These are phyloP conservation scores for Smutsia temminckii DNA, from an alignment of 2,797 vertebrate genomes.

Conservation along the genomic window DNA sequence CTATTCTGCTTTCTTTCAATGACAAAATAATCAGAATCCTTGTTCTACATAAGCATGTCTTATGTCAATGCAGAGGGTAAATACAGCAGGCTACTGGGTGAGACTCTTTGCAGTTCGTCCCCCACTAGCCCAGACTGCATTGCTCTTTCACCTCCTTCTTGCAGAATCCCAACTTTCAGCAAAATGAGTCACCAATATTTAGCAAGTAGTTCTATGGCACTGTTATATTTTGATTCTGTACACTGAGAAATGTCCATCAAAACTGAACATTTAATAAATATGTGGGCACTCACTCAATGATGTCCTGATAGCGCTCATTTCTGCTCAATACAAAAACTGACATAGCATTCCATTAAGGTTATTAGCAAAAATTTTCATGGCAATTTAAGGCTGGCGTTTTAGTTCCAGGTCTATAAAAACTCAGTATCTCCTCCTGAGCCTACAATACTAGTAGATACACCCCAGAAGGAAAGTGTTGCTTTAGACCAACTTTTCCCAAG, in stretches of 20 bases:
- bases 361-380: background rate
- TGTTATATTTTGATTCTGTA: background rate
- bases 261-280: background rate
- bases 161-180: background rate
- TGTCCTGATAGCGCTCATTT: background rate
- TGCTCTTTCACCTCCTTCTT: background rate
- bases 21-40: background rate
- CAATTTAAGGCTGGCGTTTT: background rate
- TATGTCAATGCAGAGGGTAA: background rate
- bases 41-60: background rate
- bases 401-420: background rate
- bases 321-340: background rate
- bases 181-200: background rate
- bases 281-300: background rate
- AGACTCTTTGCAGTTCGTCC: background rate
- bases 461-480: background rate
- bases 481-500: background rate
- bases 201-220: background rate
- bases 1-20: background rate
- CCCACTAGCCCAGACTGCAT: background rate
- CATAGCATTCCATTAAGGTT: background rate
- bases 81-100: background rate
- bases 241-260: background rate
- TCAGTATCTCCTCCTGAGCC: background rate
- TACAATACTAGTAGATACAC: background rate